Base-by-base conservation (phyloP, 2,797 vertebrate genomes). In the Galago senegalensis region DNA sequence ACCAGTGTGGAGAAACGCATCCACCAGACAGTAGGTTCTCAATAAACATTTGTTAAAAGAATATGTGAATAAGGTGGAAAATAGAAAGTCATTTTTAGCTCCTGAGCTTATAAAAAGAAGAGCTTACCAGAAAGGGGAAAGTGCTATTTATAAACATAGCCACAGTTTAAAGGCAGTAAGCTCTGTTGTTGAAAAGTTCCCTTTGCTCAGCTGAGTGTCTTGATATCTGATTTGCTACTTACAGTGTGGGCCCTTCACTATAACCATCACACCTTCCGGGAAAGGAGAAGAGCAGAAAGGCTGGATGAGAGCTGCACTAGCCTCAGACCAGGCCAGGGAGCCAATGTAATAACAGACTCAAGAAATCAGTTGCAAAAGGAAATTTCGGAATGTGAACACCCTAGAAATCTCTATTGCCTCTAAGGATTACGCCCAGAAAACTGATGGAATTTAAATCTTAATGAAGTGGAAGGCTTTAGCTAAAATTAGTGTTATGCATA, bases 401-500 rank as follows among this genome's bases (percentile, higher is more conserved):
- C 60, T 93, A 63, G n/a, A 87, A 93, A 72, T 31, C 93, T 81
- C 72, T 34, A 13, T 46, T 92, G 31, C 31, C 70, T 60, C 40
- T 25, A 53, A 91, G n/a, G 10, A 82, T 77, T 72, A 80, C 43
- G 29, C 73, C 25, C 81, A 89, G 61, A 63, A 91, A 91, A 65
- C 10, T n/a, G 61, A 61, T 89, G 9, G 87, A 76, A 76, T 95
- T 95, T 93, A 12, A 43, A 34, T 93, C 65, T 79, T 84, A 89
- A 53, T 20, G 46, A 91, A 76, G 69, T 91, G 60, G 75, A 93
- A 61, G 23, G 49, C 25, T 49, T 63, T 31, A 93, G 70, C 81
- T 96, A 93, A 91, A 95, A 75, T 91, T 86, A 89, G 70, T 61
- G 27, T 73, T 85, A 46, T 4, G 43, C 10, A 31, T 95, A 89